Conservation (phyloP, 2,113 vertebrate genomes). For the Hiodon tergisus region DNA sequence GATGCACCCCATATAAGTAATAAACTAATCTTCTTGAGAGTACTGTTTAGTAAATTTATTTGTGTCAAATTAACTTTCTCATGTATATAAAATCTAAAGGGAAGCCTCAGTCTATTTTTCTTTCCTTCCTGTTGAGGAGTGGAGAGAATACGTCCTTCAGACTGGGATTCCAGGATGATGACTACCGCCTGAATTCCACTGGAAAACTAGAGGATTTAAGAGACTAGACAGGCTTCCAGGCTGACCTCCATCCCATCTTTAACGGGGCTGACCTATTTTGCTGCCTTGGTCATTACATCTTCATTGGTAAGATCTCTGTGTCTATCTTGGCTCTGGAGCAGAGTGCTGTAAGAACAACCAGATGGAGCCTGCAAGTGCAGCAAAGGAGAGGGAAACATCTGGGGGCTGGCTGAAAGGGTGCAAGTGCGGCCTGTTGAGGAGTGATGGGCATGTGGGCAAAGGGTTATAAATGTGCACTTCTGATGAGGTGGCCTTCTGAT, state of each 20-base stretch:
- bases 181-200: neutral
- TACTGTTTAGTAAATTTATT: too few relatives aligned
- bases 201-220: neutral
- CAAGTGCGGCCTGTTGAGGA: neutral
- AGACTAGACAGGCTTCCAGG: neutral
- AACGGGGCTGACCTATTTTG: neutral
- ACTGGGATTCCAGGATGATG: too few relatives aligned
- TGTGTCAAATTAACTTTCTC: too few relatives aligned
- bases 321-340: neutral
- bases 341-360: neutral
- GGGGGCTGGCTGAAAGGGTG: neutral
- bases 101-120: too few relatives aligned
- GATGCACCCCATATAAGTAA: too few relatives aligned
- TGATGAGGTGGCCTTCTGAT: neutral
- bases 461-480: neutral
- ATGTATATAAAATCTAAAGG: too few relatives aligned
- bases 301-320: neutral
- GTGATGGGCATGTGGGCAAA: neutral
- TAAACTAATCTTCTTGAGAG: too few relatives aligned
- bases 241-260: neutral
- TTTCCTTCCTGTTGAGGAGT: too few relatives aligned
- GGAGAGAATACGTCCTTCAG: too few relatives aligned
- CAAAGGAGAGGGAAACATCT: neutral
- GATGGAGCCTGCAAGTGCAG: neutral
- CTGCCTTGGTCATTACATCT: neutral